A percentile compares a stretch with the other conserved stretches of the same genome.
These are phyloP conservation scores for Drosophila lacteicornis DNA, from an alignment of 1,140 invertebrate species.

Conservation along the genomic window DNA sequence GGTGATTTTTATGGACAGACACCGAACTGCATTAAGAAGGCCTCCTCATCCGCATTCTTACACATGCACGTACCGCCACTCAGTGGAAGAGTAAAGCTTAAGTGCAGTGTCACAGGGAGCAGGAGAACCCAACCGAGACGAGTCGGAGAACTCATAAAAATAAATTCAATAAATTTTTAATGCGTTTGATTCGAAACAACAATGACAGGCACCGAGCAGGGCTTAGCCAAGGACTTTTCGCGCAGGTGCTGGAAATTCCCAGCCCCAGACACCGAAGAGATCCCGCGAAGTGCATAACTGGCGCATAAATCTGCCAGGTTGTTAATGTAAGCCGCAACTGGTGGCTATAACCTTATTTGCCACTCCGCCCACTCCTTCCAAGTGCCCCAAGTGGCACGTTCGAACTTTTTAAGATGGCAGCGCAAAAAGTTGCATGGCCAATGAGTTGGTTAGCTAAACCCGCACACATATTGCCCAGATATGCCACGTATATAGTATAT, in stretches of 20 bases:
- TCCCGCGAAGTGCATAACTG: constrained; percentile 66
- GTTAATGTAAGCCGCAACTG: constrained; percentile 63
- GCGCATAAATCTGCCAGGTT: constrained; percentile 72
- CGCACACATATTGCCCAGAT: constrained; percentile 11
- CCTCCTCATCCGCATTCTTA: not conserved
- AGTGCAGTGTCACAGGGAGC: constrained; percentile 57
- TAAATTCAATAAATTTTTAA: constrained; percentile 82
- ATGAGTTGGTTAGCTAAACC: constrained; percentile 69
- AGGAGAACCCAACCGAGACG: constrained; percentile 24
- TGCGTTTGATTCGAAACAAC: constrained; percentile 67
- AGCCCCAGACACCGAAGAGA: constrained; percentile 8
- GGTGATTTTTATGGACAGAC: constrained; percentile 35
- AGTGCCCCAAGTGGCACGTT: constrained; percentile 31
- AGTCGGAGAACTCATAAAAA: constrained; percentile 52
- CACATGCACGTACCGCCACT: not conserved
- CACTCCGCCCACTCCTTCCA: not conserved
- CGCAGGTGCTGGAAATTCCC: constrained; percentile 57
- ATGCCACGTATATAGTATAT: not conserved
- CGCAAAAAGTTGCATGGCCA: constrained; percentile 43
- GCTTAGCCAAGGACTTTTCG: constrained; percentile 22
- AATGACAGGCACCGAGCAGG: constrained; percentile 33
- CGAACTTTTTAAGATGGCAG: constrained; percentile 52
- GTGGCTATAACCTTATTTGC: constrained; percentile 14
- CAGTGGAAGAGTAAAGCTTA: constrained; percentile 57
- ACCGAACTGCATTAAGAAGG: constrained; percentile 12